phyloP scores from a whole-genome alignment of 2,797 vertebrate genomes.

The Sebastes nivosus region DNA sequence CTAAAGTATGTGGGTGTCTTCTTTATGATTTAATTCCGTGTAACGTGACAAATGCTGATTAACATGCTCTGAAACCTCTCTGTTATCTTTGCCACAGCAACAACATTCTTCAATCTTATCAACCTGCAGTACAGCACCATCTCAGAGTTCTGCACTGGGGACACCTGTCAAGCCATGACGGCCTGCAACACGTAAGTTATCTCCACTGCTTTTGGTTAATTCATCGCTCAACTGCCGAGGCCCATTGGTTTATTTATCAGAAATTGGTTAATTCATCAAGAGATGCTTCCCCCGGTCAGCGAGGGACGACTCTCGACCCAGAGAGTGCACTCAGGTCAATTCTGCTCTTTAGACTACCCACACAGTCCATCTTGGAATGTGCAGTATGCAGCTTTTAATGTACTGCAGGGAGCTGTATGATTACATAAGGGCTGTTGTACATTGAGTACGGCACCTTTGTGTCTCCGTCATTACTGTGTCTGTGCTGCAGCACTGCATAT shows the following conservation, averaged over 20 bases:
- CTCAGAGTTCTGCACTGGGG: conserved; percentile 99
- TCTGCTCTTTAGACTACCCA: background rate
- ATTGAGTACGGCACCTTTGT: background rate
- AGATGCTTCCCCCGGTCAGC: background rate
- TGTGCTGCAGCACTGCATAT: background rate
- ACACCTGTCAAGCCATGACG: conserved; percentile 97
- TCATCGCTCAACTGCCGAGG: conserved; percentile 5
- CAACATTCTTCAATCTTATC: conserved; percentile 99
- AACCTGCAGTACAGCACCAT: conserved; percentile 99
- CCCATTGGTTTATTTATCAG: conserved; percentile 54
- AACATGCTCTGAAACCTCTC: background rate
- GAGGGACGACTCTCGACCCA: background rate
- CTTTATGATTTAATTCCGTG: background rate
- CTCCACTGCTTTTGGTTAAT: conserved; percentile 39
- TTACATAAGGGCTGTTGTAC: background rate
- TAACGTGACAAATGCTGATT: background rate
- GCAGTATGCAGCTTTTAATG: background rate
- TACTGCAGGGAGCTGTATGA: background rate
- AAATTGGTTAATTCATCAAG: conserved; percentile 55
- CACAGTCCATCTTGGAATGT: background rate
- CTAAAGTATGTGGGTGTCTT: rapidly evolving
- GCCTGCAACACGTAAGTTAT: conserved; percentile 96
- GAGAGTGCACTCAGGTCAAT: background rate
- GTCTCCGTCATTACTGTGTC: background rate
- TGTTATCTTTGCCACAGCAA: conserved; percentile 82